A percentile compares a stretch with the other conserved stretches of the same genome.
These are phyloP conservation scores for Drosophila nr. perissopoda DNA, from an alignment of 2,888 invertebrate genomes.

Conservation along the genomic window DNA sequence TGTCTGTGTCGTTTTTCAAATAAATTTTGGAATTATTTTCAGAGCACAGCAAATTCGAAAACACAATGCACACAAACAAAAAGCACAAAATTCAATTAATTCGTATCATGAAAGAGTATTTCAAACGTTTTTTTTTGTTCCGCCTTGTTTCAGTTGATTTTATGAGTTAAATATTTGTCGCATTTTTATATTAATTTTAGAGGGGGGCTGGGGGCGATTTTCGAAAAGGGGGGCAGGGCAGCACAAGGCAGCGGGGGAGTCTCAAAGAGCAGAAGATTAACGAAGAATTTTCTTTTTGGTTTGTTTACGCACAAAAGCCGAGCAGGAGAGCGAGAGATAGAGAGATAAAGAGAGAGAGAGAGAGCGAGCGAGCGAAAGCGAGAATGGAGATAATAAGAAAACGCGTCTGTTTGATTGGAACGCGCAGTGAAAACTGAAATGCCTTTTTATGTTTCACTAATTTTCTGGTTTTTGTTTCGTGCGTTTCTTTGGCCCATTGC, in stretches of 20 bases:
- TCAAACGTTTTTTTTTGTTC: neutral
- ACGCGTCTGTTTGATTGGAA: conserved; percentile 70
- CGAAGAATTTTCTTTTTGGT: neutral
- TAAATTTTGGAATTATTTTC: conserved; percentile 69
- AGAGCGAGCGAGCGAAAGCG: neutral
- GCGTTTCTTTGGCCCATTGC: conserved; percentile 32
- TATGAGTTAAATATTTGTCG: conserved; percentile 1
- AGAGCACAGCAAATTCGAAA: conserved; percentile 3
- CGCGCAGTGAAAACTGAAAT: conserved; percentile 71
- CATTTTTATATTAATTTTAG: neutral
- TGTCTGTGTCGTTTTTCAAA: conserved; percentile 64
- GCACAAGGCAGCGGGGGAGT: neutral
- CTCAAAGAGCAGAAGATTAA: neutral
- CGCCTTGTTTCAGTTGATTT: neutral
- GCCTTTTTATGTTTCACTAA: conserved; percentile 60
- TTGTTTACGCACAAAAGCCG: neutral
- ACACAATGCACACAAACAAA: conserved; percentile 4
- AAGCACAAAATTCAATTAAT: conserved; percentile 4
- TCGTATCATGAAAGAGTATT: neutral
- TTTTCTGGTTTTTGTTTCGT: conserved; percentile 59
- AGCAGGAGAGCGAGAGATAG: neutral
- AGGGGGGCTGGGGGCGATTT: neutral
- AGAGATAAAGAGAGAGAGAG: neutral
- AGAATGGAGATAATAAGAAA: conserved; percentile 16
- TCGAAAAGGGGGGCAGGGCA: neutral